phyloP scores from a whole-genome alignment of 2,888 invertebrate species.

The Ochropleura plecta region DNA sequence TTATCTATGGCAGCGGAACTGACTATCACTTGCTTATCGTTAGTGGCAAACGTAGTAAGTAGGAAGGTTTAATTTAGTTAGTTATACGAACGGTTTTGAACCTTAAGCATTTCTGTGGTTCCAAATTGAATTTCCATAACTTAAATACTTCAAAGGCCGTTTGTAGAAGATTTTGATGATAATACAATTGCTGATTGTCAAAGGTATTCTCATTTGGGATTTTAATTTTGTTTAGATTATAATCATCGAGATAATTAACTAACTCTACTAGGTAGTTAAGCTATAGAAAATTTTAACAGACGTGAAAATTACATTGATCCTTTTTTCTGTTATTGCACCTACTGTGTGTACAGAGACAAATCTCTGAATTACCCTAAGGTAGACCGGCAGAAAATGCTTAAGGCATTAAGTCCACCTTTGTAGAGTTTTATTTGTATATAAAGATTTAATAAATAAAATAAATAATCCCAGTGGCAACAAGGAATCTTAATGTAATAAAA shows the following conservation, averaged over 20 bases:
- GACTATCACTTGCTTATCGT: slow-evolving; percentile 18
- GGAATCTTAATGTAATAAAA: not conserved
- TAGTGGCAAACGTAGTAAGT: not conserved
- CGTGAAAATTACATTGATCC: not conserved
- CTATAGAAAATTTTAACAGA: not conserved
- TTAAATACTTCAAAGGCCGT: not conserved
- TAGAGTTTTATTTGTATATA: too few relatives aligned
- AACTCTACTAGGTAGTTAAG: not conserved
- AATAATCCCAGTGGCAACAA: not conserved
- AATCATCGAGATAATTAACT: not conserved
- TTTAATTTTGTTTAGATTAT: not conserved
- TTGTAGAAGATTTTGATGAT: not conserved
- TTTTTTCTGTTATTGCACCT: too few relatives aligned
- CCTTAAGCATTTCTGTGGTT: slow-evolving; percentile 5
- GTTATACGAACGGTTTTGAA: not conserved
- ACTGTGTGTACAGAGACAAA: too few relatives aligned
- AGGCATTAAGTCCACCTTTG: too few relatives aligned
- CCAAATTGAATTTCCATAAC: slow-evolving; percentile 23
- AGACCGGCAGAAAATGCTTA: too few relatives aligned
- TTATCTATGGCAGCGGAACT: slow-evolving; percentile 43
- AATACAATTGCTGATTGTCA: not conserved
- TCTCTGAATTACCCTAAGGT: too few relatives aligned
- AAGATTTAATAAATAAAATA: too few relatives aligned
- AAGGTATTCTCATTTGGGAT: not conserved
- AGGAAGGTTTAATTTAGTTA: not conserved